A percentile compares a stretch with the other conserved stretches of the same genome.
These are phyloP conservation scores for Ibycter americanus DNA, from an alignment of 2,797 vertebrate genomes.

Conservation along the genomic window DNA sequence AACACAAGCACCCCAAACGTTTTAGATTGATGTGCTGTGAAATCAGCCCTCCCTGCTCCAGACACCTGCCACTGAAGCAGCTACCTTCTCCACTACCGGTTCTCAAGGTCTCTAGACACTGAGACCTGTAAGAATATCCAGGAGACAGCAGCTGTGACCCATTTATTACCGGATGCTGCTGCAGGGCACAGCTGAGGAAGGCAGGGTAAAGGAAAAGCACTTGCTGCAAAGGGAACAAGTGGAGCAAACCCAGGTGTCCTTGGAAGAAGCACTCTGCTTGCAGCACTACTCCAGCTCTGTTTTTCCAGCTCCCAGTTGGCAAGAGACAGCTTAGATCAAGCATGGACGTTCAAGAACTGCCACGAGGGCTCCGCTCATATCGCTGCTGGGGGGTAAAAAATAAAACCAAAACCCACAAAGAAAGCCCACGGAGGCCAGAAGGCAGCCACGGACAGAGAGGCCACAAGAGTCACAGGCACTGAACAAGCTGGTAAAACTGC, in stretches of 20 bases:
- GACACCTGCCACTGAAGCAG: background rate
- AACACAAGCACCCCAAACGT: background rate
- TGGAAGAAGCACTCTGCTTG: conserved; percentile 13
- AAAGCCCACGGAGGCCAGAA: background rate
- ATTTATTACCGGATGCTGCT: conserved; percentile 66
- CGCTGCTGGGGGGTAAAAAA: background rate
- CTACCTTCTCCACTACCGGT: background rate
- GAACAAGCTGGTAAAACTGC: background rate
- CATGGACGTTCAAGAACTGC: background rate
- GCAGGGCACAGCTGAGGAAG: conserved; percentile 48
- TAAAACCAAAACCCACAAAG: background rate
- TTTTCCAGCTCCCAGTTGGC: background rate
- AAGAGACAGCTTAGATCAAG: background rate
- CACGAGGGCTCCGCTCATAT: background rate
- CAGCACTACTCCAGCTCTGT: background rate
- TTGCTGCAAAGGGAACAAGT: background rate
- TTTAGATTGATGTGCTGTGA: background rate
- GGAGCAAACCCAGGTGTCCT: conserved; percentile 22
- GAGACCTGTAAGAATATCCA: conserved; percentile 56
- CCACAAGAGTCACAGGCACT: background rate
- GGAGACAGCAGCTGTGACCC: conserved; percentile 63
- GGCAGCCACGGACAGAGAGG: background rate
- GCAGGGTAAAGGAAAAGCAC: conserved; percentile 14
- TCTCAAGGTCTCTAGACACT: conserved; percentile 49
- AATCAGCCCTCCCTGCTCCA: background rate